These are phyloP conservation scores for Rhimphoctona megacephalus DNA, from an alignment of 2,888 invertebrate genomes.

Conservation along the genomic window DNA sequence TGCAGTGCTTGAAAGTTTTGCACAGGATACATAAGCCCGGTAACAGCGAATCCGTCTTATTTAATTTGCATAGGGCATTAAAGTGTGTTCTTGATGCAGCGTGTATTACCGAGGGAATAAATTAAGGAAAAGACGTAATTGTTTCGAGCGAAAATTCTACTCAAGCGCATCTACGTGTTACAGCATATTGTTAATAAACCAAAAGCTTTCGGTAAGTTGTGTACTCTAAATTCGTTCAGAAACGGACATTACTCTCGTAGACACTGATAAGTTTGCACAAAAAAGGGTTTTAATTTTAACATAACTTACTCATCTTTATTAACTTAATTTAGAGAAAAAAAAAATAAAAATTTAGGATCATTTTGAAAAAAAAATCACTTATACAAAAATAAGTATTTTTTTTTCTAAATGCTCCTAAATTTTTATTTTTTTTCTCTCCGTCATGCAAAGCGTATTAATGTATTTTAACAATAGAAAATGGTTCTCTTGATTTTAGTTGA, in stretches of 20 bases:
- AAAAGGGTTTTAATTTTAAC: background rate
- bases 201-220: conserved; percentile 2
- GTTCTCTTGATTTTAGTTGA: too few species aligned
- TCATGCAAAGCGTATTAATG: too few species aligned
- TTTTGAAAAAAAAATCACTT: too few species aligned
- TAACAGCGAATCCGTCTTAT: conserved; percentile 15
- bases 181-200: conserved; percentile 18
- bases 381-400: too few species aligned
- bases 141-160: conserved; percentile 1
- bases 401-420: too few species aligned
- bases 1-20: background rate
- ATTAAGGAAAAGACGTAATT: conserved; percentile 15
- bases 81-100: conserved; percentile 3
- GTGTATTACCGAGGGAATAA: conserved; percentile 15
- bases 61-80: conserved; percentile 33
- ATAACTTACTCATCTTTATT: background rate
- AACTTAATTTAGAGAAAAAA: too few species aligned
- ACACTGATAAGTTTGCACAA: background rate
- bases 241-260: background rate
- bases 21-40: conserved; percentile 12
- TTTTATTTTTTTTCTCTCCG: too few species aligned
- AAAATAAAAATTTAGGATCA: too few species aligned
- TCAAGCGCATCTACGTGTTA: background rate
- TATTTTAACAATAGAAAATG: too few species aligned
- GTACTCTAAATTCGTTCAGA: background rate